A percentile compares a stretch with the other conserved stretches of the same genome.
phyloP scores from a whole-genome alignment of 2,797 vertebrate species.

The Sciurus vulgaris region DNA sequence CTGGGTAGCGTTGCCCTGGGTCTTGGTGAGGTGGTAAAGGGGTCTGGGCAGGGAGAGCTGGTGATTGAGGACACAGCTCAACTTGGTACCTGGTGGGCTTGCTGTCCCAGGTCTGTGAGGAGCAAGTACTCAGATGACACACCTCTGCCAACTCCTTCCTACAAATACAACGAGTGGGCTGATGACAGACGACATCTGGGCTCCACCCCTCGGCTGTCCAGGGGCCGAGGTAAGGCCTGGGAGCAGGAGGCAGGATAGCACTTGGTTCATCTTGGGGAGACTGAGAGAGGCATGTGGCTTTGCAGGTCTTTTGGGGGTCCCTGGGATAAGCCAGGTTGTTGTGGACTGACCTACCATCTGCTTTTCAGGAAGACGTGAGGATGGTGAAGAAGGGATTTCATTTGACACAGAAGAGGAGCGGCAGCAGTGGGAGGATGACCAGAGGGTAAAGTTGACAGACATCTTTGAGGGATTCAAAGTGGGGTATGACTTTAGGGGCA shows the following conservation, averaged over 20 bases:
- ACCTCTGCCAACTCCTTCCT: constrained; percentile 96
- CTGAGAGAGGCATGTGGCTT: background rate
- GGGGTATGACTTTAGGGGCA: rapidly evolving
- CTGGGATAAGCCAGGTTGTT: background rate
- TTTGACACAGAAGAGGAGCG: constrained; percentile 96
- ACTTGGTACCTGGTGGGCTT: background rate
- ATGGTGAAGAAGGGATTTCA: constrained; percentile 92
- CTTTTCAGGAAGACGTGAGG: constrained; percentile 90
- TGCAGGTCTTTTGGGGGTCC: background rate
- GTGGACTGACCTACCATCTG: background rate
- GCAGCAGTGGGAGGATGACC: constrained; percentile 98
- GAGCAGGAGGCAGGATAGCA: rapidly evolving
- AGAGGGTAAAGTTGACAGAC: constrained; percentile 90
- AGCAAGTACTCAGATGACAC: constrained; percentile 94
- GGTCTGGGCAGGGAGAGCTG: background rate
- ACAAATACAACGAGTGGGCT: constrained; percentile 99
- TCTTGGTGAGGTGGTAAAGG: background rate
- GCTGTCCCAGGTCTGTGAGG: constrained; percentile 92
- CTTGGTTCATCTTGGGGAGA: background rate
- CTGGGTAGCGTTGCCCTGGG: background rate
- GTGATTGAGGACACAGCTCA: background rate
- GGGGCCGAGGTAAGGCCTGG: constrained; percentile 92
- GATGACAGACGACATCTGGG: constrained; percentile 96
- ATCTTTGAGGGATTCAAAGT: background rate
- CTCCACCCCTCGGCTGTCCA: constrained; percentile 95